A percentile compares a stretch with the other conserved stretches of the same genome.
Evolutionary conservation across 2,797 vertebrate genomes (phyloP).

Genomic region (Synanceia verrucosa): DNA sequence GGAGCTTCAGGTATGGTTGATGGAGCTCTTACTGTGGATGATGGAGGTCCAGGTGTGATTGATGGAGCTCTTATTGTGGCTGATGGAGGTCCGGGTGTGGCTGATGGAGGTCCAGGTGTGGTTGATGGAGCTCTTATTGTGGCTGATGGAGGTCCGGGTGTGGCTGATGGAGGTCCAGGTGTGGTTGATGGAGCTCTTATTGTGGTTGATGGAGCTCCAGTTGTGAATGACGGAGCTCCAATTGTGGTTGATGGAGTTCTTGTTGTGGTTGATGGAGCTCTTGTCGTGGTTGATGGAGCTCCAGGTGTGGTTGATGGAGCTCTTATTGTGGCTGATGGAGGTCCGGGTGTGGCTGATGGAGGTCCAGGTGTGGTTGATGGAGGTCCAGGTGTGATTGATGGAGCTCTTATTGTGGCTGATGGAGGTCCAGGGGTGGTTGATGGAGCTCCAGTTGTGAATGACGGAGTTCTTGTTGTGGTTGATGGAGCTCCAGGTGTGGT

Average conservation of each 20-base stretch:
- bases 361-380: background rate
- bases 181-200: background rate
- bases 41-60: rapidly evolving
- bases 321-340: background rate
- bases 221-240: background rate
- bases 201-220: background rate
- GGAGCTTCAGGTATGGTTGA: background rate
- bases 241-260: background rate
- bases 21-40: background rate
- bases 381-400: background rate
- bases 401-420: too few species aligned
- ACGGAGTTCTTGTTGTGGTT: background rate
- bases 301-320: background rate
- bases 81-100: background rate
- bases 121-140: background rate
- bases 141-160: background rate
- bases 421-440: background rate
- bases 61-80: background rate
- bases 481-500: background rate
- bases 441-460: rapidly evolving
- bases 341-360: background rate
- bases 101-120: too few species aligned
- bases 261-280: background rate
- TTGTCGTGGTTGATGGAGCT: background rate
- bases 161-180: background rate